Percentiles rank a stretch among this genome's conserved stretches.
Evolutionary conservation across 2,113 vertebrate species (phyloP).

Genomic region (Malaclemys terrapin): DNA sequence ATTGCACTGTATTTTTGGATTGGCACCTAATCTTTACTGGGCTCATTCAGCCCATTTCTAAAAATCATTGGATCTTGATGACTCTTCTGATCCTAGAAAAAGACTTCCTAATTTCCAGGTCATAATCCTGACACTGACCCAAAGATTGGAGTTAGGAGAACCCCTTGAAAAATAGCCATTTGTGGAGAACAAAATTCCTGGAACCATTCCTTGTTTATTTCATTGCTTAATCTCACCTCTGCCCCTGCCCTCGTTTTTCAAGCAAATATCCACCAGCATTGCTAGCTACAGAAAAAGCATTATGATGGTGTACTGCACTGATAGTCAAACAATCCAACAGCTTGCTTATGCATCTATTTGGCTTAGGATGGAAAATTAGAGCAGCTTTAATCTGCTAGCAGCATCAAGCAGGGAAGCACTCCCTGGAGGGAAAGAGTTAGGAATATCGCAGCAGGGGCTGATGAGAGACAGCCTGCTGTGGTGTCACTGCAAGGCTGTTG

Average conservation of each 20-base stretch:
- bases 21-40: conserved; percentile 74
- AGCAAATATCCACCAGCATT: conserved; percentile 68
- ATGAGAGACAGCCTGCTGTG: conserved; percentile 61
- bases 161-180: conserved; percentile 59
- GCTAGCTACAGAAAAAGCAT: conserved; percentile 40
- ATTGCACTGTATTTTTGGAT: conserved; percentile 77
- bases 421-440: conserved; percentile 77
- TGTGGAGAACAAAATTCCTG: conserved; percentile 33
- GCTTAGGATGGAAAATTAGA: conserved; percentile 82
- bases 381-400: conserved; percentile 82
- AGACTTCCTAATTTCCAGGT: conserved; percentile 74
- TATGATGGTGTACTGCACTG: conserved; percentile 11
- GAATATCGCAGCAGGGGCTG: conserved; percentile 70
- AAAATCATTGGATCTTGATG: conserved; percentile 74
- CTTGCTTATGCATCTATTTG: conserved; percentile 86
- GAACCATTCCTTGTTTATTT: not conserved
- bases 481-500: conserved; percentile 19
- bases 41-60: conserved; percentile 74
- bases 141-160: conserved; percentile 54
- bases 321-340: conserved; percentile 75
- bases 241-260: conserved; percentile 60
- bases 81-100: conserved; percentile 71
- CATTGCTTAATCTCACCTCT: conserved; percentile 50
- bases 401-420: conserved; percentile 76
- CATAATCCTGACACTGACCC: conserved; percentile 68